phyloP scores from a whole-genome alignment of 2,797 vertebrate genomes.

The Fundulus diaphanus region DNA sequence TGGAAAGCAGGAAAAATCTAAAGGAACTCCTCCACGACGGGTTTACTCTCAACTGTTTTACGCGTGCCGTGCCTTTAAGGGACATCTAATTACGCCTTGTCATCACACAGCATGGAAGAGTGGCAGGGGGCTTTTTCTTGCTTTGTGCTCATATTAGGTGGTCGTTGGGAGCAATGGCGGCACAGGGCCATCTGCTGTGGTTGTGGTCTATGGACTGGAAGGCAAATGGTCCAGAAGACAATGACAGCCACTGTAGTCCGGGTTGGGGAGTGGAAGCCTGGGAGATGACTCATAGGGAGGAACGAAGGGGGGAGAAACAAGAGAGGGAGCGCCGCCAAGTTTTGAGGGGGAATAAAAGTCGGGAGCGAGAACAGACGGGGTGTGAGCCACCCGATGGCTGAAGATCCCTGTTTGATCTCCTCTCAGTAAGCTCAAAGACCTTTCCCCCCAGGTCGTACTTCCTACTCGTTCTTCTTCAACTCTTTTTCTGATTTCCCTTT shows the following conservation, averaged over 20 bases:
- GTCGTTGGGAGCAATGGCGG: conserved; percentile 25
- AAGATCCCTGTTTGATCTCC: conserved; percentile 64
- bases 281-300: conserved; percentile 77
- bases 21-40: conserved; percentile 35
- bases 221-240: conserved; percentile 60
- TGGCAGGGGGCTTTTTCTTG: conserved; percentile 5
- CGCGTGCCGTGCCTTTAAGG: conserved; percentile 56
- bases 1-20: conserved; percentile 37
- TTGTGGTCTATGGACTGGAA: conserved; percentile 41
- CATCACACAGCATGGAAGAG: conserved; percentile 44
- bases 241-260: conserved; percentile 77
- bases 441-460: conserved; percentile 9
- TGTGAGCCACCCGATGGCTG: conserved; percentile 60
- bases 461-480: conserved; percentile 12
- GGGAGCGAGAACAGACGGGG: conserved; percentile 44
- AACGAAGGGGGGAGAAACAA: conserved; percentile 61
- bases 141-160: conserved; percentile 19
- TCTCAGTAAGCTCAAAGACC: conserved; percentile 60
- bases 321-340: conserved; percentile 44
- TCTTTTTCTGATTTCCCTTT: conserved; percentile 31
- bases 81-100: conserved; percentile 68
- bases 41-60: conserved; percentile 50
- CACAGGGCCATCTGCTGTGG: conserved; percentile 31
- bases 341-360: conserved; percentile 59
- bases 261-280: conserved; percentile 69